Base-by-base conservation (phyloP, 2,113 vertebrate species). In the Scatophagus argus region DNA sequence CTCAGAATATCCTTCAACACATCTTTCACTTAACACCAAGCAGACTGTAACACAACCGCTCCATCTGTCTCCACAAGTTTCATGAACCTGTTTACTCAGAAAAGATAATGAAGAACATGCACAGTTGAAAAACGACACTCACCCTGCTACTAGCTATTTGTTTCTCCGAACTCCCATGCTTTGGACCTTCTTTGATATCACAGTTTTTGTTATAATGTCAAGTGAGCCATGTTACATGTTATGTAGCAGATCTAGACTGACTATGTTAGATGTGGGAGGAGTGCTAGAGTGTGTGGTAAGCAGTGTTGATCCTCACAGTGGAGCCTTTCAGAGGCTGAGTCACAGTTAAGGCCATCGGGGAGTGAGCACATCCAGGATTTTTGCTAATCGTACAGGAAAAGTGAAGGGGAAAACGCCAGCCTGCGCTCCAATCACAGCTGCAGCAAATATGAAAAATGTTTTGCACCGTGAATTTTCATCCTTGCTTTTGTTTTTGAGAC, bases 1-100 rank as follows among this genome's bases (percentile, higher is more conserved):
- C 90, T 91, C 66, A 47, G 65, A 17, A 66, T 83, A 74, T 87
- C 86, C 90, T 79, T 90, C 83, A 59, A 69, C 83, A 78, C 85
- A 84, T 87, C 88, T 87, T 83, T 84, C 81, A 86, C 84, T 74
- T 87, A 87, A 87, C 86, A 85, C 88, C 82, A 64, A 77, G 83
- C 84, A 89, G 85, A 85, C 85, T 86, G 87, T 65, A 89, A 90
- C 80, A 73, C 67, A 85, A 85, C 38, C 69, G 16, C 81, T 65
- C 86, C 75, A 77, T 88, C 85, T 83, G 84, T 83, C 85, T 74
- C 60, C 70, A 32, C 21, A 13, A 32, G 51, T 86, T 90, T 81
- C 60, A 79, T 64, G 68, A 78, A 86, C 74, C 81, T 73, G 84
- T 87, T 88, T 89, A 85, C 75, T 79, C 16, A n/a, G 89, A 85